Evolutionary conservation across 2,113 vertebrate species (phyloP).

Genomic region (Arizona elegans): DNA sequence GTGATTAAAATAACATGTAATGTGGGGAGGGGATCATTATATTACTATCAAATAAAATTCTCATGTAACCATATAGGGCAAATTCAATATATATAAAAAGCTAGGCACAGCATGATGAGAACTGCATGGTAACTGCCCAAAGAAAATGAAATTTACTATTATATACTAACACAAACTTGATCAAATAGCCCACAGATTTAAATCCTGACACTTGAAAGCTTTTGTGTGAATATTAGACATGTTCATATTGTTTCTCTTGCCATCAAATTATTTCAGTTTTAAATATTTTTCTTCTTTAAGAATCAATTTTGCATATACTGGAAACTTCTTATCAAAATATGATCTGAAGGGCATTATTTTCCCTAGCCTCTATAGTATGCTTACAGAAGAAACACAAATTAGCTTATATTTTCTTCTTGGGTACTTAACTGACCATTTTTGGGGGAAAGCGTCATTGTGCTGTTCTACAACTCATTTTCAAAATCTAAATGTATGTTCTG

Average conservation of each 20-base stretch:
- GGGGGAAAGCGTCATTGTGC: not conserved
- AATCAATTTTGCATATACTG: not conserved
- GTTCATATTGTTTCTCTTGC: not conserved
- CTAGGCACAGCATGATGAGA: not conserved
- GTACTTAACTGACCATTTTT: not conserved
- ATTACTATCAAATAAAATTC: slow-evolving; percentile 47
- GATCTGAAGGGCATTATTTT: not conserved
- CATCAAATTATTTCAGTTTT: not conserved
- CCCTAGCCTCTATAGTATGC: not conserved
- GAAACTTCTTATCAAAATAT: not conserved
- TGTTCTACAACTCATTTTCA: not conserved
- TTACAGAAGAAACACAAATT: not conserved
- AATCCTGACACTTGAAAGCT: not conserved
- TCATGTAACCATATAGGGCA: not conserved
- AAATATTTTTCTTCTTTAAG: not conserved
- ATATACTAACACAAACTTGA: not conserved
- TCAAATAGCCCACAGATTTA: not conserved
- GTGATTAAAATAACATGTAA: slow-evolving; percentile 44
- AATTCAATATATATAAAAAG: not conserved
- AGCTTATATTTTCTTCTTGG: not conserved
- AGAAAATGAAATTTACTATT: not conserved
- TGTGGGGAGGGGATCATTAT: slow-evolving; percentile 63
- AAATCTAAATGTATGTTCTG: not conserved
- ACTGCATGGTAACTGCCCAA: not conserved
- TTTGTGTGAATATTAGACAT: not conserved